Evolutionary conservation across 2,797 vertebrate species (phyloP), one percentile per base, ranked within the genome.

Genomic region (Caiman crocodilus): DNA sequence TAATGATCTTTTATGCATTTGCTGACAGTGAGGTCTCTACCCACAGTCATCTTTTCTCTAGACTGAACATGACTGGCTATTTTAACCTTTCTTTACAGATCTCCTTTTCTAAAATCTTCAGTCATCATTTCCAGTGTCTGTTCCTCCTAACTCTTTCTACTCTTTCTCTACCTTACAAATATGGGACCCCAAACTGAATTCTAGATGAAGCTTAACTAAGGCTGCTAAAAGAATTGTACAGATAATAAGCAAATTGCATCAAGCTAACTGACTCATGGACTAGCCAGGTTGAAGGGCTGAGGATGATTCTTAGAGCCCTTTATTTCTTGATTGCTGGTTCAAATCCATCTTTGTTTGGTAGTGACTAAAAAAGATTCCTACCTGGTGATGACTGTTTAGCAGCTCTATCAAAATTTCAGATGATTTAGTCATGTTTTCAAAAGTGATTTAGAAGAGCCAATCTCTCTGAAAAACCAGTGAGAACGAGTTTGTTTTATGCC

Each of bases 21-120:
- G 84, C 89, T 94, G 87, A 93, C 79, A 95, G 65, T 89, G 86
- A 87, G 26, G 79, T 86, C 93, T 92, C 92, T 91, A 89, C 91
- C 90, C 90, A 94, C 91, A 76, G 81, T 16, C 84, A 61, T 79
- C 73, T 95, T 65, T 91, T 94, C 77, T 88, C 77, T 82, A 82
- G 82, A 78, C 5, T 57, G 77, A 94, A 71, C 61, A 89, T 92
- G 79, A 79, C 67, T 76, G 56, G 64, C 75, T 92, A 82, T 84
- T 65, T 59, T 85, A 87, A 57, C 85, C 74, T 82, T 95, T 90
- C 81, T 96, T 92, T 84, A 84, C 82, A 87, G 74, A 77, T 93
- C 67, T 79, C 85, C 71, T 84, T 93, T 92, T 84, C 80, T 91
- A 83, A 64, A 6, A 50, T 75, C 81, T 88, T 50, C 42, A 50